Evolutionary conservation across 1,140 invertebrate genomes (phyloP).

Genomic region (Theocolax elegans): DNA sequence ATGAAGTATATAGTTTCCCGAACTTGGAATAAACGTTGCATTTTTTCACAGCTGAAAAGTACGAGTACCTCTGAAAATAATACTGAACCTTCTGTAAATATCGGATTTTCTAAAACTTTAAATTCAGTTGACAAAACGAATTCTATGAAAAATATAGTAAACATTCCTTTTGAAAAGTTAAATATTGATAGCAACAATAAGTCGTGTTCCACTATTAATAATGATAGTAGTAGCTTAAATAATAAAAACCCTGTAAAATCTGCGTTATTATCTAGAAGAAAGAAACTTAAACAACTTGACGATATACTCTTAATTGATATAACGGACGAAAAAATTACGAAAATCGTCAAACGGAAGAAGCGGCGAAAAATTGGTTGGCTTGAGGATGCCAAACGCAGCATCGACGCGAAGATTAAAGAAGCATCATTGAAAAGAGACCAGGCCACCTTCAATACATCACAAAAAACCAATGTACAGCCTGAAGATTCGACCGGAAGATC

Average conservation of each 20-base stretch:
- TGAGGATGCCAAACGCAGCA: constrained; percentile 49
- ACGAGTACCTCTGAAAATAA: constrained; percentile 30
- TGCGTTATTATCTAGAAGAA: not conserved
- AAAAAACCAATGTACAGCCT: not conserved
- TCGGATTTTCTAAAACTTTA: constrained; percentile 11
- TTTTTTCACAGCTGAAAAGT: constrained; percentile 33
- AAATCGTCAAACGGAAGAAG: constrained; percentile 30
- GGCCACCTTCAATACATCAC: not conserved
- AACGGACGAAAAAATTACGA: constrained; percentile 50
- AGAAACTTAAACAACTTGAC: constrained; percentile 11
- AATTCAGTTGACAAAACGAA: constrained; percentile 14
- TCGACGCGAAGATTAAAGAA: constrained; percentile 37
- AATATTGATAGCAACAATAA: constrained; percentile 8
- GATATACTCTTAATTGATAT: constrained; percentile 56
- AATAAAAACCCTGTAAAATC: constrained; percentile 22
- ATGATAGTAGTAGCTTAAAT: constrained; percentile 12
- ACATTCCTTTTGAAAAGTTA: constrained; percentile 26
- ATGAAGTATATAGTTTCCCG: too few relatives aligned
- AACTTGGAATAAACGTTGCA: too few relatives aligned
- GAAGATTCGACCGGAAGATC: not conserved
- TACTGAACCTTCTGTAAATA: constrained; percentile 35
- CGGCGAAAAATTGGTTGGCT: constrained; percentile 48
- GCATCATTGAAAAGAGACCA: constrained; percentile 27
- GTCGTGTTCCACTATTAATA: not conserved
- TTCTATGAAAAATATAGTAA: constrained; percentile 20